Evolutionary conservation across 2,113 vertebrate species (phyloP).

Genomic region (Barnardius zonarius): DNA sequence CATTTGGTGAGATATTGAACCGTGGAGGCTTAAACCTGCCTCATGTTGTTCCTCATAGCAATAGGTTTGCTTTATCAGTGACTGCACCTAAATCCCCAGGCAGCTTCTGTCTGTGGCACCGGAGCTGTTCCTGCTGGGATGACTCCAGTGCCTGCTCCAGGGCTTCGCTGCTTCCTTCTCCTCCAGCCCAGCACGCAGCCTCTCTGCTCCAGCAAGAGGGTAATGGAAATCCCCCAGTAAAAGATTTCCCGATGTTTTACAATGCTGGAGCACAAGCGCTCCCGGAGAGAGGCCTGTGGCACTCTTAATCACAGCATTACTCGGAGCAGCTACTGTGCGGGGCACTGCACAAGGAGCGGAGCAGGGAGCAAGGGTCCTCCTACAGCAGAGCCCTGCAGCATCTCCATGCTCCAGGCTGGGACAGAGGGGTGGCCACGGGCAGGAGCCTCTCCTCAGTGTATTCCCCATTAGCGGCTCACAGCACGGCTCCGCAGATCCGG

Average conservation of each 20-base stretch:
- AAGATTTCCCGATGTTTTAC: slow-evolving; percentile 34
- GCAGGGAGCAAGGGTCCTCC: not conserved
- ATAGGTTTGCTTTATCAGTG: not conserved
- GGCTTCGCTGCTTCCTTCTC: not conserved
- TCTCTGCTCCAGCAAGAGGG: not conserved
- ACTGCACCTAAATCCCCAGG: not conserved
- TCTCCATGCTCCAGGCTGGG: not conserved
- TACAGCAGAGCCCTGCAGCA: not conserved
- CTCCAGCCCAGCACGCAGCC: not conserved
- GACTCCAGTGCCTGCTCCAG: not conserved
- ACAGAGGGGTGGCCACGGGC: fast-evolving
- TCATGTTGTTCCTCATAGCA: not conserved
- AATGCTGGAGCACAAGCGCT: not conserved
- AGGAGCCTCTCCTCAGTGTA: not conserved
- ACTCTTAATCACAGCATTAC: not conserved
- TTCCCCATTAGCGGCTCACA: not conserved
- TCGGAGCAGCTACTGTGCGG: not conserved
- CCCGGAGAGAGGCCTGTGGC: not conserved
- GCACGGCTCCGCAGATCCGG: not conserved
- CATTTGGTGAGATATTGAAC: no score
- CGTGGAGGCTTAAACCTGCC: not conserved
- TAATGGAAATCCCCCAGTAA: slow-evolving; percentile 42
- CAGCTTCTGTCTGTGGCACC: fast-evolving
- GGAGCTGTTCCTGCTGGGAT: not conserved
- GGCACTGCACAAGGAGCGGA: not conserved